Percentiles rank a stretch among this genome's conserved stretches.
phyloP scores from a whole-genome alignment of 2,888 invertebrate species.

The Leistus spinibarbis region DNA sequence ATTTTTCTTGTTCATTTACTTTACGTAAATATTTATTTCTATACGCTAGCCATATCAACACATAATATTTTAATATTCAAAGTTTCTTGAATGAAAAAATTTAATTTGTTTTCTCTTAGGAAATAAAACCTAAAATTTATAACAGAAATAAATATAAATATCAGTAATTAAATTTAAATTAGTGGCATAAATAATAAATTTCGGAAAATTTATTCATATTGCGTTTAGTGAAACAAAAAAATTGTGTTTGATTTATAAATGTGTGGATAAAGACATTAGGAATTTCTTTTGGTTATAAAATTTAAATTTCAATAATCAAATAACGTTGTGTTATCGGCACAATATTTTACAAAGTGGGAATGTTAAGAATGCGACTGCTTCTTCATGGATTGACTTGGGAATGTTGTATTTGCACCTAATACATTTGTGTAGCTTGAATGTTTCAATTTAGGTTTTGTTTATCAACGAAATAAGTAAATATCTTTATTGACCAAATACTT shows the following conservation, averaged over 20 bases:
- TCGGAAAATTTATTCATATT: no score
- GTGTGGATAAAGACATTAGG: conserved; percentile 19
- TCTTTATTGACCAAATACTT: no score
- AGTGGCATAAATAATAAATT: neutral
- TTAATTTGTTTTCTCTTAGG: neutral
- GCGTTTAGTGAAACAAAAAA: no score
- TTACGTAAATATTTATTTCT: neutral
- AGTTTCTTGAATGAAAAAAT: neutral
- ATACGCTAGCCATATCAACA: neutral
- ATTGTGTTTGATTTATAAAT: conserved; percentile 9
- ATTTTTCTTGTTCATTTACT: neutral
- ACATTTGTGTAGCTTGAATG: neutral
- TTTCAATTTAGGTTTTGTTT: neutral
- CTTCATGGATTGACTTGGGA: conserved; percentile 6
- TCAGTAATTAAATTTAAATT: neutral
- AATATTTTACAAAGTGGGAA: conserved; percentile 13
- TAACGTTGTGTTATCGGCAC: neutral
- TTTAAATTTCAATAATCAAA: conserved; percentile 26
- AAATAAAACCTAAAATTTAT: neutral
- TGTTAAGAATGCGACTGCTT: conserved; percentile 16
- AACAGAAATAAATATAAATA: neutral
- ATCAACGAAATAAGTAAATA: neutral
- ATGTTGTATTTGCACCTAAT: conserved; percentile 13
- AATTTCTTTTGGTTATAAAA: conserved; percentile 23
- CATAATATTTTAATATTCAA: neutral